phyloP scores from a whole-genome alignment of 2,888 invertebrate genomes.

The Coenonympha arcania region DNA sequence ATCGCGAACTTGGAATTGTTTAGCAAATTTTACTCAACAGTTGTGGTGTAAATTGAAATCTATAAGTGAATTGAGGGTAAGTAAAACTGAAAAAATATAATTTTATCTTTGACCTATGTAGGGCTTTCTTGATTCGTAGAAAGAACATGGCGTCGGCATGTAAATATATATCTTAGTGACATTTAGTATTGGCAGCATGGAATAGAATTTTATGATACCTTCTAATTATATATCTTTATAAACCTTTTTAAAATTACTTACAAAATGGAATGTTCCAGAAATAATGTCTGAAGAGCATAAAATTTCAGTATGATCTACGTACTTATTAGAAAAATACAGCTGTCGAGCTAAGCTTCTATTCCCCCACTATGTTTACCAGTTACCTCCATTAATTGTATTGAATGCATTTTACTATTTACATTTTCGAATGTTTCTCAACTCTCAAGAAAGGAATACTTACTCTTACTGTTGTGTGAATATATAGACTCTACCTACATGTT shows the following conservation, averaged over 20 bases:
- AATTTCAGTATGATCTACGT: constrained; percentile 10
- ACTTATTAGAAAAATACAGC: constrained; percentile 28
- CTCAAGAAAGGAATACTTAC: no score
- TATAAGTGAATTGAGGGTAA: constrained; percentile 69
- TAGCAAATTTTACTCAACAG: constrained; percentile 74
- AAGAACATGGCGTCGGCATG: constrained; percentile 72
- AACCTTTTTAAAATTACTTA: not conserved
- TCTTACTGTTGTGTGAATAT: no score
- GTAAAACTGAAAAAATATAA: constrained; percentile 42
- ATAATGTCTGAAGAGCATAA: not conserved
- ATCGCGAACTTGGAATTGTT: constrained; percentile 79
- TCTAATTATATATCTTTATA: constrained; percentile 3
- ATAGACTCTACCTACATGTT: no score
- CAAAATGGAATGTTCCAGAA: not conserved
- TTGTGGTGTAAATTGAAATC: constrained; percentile 77
- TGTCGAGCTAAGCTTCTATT: constrained; percentile 24
- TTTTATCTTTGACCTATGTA: constrained; percentile 40
- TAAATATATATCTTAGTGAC: constrained; percentile 69
- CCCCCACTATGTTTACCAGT: constrained; percentile 17
- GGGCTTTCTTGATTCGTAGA: constrained; percentile 58
- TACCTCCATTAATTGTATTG: no score
- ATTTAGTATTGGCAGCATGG: constrained; percentile 39
- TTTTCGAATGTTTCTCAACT: no score
- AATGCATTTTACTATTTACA: no score
- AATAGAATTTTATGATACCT: constrained; percentile 24